Evolutionary conservation across 2,797 vertebrate genomes (phyloP).

Genomic region (Diglossa cyanea): DNA sequence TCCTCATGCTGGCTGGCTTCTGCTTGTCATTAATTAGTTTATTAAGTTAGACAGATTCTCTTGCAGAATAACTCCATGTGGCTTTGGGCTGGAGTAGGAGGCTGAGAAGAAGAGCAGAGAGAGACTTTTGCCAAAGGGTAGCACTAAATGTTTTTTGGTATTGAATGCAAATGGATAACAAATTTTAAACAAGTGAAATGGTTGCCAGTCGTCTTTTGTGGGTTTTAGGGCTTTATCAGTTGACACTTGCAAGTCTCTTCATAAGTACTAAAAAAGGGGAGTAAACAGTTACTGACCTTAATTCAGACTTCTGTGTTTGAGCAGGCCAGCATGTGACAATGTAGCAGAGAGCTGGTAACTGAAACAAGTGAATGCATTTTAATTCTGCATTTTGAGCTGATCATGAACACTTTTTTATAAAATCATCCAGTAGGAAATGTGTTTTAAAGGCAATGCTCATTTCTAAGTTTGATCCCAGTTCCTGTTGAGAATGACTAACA

Average conservation of each 20-base stretch:
- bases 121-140: neutral
- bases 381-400: neutral
- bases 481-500: neutral
- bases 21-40: neutral
- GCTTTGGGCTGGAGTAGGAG: neutral
- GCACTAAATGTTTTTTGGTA: neutral
- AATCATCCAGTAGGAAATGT: neutral
- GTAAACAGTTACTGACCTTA: neutral
- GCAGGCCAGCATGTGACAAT: neutral
- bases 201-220: neutral
- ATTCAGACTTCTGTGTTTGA: neutral
- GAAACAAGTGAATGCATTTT: neutral
- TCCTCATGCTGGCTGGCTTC: neutral
- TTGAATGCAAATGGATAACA: neutral
- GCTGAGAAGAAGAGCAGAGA: neutral
- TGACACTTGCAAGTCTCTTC: neutral
- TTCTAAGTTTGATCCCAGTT: neutral
- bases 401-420: neutral
- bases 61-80: neutral
- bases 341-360: neutral
- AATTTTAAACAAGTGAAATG: neutral
- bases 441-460: neutral
- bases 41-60: neutral
- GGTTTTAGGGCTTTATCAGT: neutral
- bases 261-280: neutral